Base-by-base conservation (phyloP, 2,888 invertebrate species). In the Pristionchus exspectatus region DNA sequence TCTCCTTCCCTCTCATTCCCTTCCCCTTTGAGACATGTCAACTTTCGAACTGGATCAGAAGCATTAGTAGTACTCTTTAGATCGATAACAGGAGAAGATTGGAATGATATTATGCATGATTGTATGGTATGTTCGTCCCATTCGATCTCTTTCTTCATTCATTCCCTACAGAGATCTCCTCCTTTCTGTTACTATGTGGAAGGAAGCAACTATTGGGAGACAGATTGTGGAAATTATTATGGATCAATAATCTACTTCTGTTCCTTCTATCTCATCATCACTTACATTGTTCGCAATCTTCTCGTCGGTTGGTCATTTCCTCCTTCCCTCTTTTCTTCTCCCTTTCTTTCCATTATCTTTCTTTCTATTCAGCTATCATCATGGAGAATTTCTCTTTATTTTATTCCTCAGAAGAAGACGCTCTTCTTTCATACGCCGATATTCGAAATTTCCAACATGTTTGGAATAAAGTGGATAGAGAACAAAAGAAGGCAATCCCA, bases 31-130 rank as follows among this genome's bases (percentile, higher is more conserved):
- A 94, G 94, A 91, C 94, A 99, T 90, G 99, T 99, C 0, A 99
- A 99, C 96, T 99, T 99, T 96, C 98, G 98, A 95, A 98, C 98
- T 0, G 97, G 98, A 50, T 92, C 92, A 12, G 98, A 98, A 93
- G 99, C 99, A 90, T 98, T 99, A 63, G 98, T 98, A 24, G 98
- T 99, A 97, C 96, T 99, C 91, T 99, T 99, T 96, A 97, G 99
- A 90, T 99, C 99, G 93, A 98, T 99, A n/a, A 99, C 99, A 0
- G 99, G 99, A 74, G 99, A 99, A 96, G 99, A 99, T 96, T 99
- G 99, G 99, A 99, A 99, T 96, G 99, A 99, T 96, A 99, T 99
- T 92, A 99, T 99, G 99, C 99, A 99, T 96, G 99, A 99, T 96
- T 99, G 98, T 95, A 99, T 99, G 98, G 97, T 98, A 33, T 93